Percentiles rank a stretch among this genome's conserved stretches.
phyloP scores from a whole-genome alignment of 2,113 vertebrate genomes.

The Oryzias woworae region DNA sequence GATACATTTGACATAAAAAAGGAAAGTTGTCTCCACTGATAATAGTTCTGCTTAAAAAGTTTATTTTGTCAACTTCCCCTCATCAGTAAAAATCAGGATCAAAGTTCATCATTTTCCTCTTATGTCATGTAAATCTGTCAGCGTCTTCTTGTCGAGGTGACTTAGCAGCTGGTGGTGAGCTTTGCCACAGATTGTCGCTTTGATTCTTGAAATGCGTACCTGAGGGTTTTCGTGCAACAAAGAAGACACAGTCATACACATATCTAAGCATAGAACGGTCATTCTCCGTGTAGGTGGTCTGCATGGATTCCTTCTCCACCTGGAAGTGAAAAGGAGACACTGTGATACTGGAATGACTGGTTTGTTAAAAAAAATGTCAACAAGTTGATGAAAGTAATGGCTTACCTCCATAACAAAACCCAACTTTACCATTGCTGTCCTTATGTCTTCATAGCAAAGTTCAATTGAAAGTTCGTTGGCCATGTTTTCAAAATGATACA shows the following conservation, averaged over 20 bases:
- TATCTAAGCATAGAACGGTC: constrained; percentile 96
- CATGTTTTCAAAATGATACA: constrained; percentile 98
- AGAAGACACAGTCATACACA: constrained; percentile 95
- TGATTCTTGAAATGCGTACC: constrained; percentile 51
- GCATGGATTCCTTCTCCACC: constrained; percentile 90
- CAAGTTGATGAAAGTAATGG: background rate
- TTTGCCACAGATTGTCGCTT: constrained; percentile 29
- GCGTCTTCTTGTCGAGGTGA: constrained; percentile 46
- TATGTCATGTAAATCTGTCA: constrained; percentile 60
- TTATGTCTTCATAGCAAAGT: constrained; percentile 96
- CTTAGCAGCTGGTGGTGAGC: constrained; percentile 55
- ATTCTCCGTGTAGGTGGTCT: constrained; percentile 96
- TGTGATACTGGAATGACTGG: background rate
- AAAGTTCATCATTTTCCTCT: constrained; percentile 13
- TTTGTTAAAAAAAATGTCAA: background rate
- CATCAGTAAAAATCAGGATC: background rate
- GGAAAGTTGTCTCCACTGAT: background rate
- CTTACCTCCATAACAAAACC: constrained; percentile 95
- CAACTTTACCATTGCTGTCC: constrained; percentile 87
- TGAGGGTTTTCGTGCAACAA: constrained; percentile 91
- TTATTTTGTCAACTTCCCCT: constrained; percentile 8
- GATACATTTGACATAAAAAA: constrained; percentile 23
- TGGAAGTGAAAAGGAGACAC: constrained; percentile 52
- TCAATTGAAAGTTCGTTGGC: constrained; percentile 97
- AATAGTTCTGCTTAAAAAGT: constrained; percentile 13